These are phyloP conservation scores for Riptortus pedestris DNA, from an alignment of 1,140 invertebrate species.

Conservation along the genomic window DNA sequence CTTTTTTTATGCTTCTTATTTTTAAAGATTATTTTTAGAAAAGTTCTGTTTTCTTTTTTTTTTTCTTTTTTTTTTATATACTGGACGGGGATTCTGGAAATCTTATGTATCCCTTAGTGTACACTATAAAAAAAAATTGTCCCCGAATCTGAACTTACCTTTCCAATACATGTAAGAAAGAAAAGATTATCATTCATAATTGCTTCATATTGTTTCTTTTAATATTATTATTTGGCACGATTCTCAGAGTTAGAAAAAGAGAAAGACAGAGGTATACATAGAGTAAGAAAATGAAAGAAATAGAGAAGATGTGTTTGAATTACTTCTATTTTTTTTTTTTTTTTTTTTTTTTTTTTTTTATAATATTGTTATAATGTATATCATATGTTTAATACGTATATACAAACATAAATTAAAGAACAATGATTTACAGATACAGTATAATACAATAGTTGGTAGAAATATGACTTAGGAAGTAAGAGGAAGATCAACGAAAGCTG, in stretches of 20 bases:
- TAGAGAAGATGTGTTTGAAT: not conserved
- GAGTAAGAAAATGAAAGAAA: not conserved
- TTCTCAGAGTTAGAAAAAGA: not conserved
- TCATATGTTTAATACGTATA: not conserved
- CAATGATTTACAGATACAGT: not conserved
- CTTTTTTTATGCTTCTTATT: slow-evolving; percentile 6
- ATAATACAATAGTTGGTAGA: not conserved
- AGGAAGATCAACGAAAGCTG: too few species aligned
- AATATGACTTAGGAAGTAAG: too few species aligned
- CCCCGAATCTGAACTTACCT: slow-evolving; percentile 3
- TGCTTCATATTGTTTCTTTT: too few species aligned
- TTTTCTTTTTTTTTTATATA: too few species aligned
- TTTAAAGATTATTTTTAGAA: not conserved
- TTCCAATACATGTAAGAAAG: not conserved
- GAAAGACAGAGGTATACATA: slow-evolving; percentile 8
- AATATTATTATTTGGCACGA: slow-evolving; percentile 2
- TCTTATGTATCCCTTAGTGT: slow-evolving; percentile 4
- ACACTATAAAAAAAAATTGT: not conserved
- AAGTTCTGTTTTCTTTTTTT: too few species aligned
- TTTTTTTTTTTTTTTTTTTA: too few species aligned
- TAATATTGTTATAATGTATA: not conserved
- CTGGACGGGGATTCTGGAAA: slow-evolving; percentile 5
- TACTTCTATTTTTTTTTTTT: too few species aligned
- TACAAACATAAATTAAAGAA: not conserved
- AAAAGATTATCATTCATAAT: too few species aligned